Conservation (phyloP, 2,888 invertebrate genomes). For the Autographa gamma region DNA sequence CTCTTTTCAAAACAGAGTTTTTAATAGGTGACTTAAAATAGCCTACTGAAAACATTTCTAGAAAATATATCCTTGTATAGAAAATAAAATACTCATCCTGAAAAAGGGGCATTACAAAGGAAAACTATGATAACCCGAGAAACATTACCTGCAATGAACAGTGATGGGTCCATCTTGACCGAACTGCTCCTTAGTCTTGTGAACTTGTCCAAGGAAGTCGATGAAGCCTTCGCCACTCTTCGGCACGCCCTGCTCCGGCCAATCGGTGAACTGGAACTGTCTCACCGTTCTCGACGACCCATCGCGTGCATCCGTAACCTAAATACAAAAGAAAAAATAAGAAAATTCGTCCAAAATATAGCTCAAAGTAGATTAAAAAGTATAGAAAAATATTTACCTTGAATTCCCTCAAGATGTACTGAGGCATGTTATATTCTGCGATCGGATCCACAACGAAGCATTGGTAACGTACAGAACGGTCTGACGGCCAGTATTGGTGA, state of each 20-base stretch:
- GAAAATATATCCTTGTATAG: no score
- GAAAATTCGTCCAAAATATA: not conserved
- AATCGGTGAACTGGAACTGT: slow-evolving; percentile 98
- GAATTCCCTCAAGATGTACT: slow-evolving; percentile 99
- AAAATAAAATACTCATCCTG: no score
- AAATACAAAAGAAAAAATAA: not conserved
- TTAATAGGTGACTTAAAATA: no score
- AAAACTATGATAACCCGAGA: not conserved
- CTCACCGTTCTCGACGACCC: slow-evolving; percentile 98
- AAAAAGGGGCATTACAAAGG: no score
- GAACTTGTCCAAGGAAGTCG: slow-evolving; percentile 99
- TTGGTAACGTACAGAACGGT: slow-evolving; percentile 98
- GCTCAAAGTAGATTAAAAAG: not conserved
- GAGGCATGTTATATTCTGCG: slow-evolving; percentile 99
- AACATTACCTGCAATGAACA: slow-evolving; percentile 96
- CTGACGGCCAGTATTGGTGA: slow-evolving; percentile 99
- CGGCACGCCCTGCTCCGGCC: slow-evolving; percentile 99
- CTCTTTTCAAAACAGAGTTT: no score
- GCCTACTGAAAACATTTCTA: no score
- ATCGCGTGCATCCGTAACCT: slow-evolving; percentile 98
- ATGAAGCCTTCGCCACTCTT: slow-evolving; percentile 99
- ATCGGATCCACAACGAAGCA: slow-evolving; percentile 99
- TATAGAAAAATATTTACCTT: slow-evolving; percentile 86
- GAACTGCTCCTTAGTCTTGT: slow-evolving; percentile 99
- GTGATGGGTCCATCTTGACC: slow-evolving; percentile 99